Percentiles rank a stretch among this genome's conserved stretches.
phyloP scores from a whole-genome alignment of 1,140 invertebrate species.

The Leptopilina clavipes region DNA sequence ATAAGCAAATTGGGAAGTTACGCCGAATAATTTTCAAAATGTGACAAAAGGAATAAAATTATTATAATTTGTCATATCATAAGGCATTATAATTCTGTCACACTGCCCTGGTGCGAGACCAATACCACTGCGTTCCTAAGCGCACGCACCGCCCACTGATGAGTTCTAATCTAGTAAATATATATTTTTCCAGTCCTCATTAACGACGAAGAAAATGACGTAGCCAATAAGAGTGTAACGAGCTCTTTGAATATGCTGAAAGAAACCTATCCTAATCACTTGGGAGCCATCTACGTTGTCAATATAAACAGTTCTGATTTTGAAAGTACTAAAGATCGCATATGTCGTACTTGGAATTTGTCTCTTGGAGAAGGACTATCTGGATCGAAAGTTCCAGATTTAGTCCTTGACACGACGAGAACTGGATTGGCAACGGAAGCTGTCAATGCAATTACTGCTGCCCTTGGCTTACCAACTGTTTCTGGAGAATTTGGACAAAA shows the following conservation, averaged over 20 bases:
- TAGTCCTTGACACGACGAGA: slow-evolving; percentile 87
- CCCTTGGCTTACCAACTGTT: slow-evolving; percentile 87
- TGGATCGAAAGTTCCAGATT: slow-evolving; percentile 80
- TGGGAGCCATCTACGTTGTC: slow-evolving; percentile 62
- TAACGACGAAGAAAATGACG: slow-evolving; percentile 61
- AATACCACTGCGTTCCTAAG: no score
- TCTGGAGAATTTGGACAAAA: slow-evolving; percentile 88
- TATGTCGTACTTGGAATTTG: slow-evolving; percentile 64
- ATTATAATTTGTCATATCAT: no score
- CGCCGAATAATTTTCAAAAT: no score
- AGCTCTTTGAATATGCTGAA: slow-evolving; percentile 61
- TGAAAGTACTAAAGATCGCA: slow-evolving; percentile 52
- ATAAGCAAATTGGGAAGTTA: no score
- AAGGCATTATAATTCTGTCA: no score
- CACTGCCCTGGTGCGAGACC: no score
- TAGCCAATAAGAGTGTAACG: slow-evolving; percentile 64
- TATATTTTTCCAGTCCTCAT: slow-evolving; percentile 66
- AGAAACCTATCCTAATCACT: slow-evolving; percentile 54
- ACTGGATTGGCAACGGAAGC: slow-evolving; percentile 86
- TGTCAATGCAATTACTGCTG: slow-evolving; percentile 86
- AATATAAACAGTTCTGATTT: slow-evolving; percentile 60
- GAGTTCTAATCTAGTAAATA: no score
- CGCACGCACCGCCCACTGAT: no score
- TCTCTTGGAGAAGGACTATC: slow-evolving; percentile 42
- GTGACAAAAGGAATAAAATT: no score